Evolutionary conservation across 2,797 vertebrate genomes (phyloP).

Genomic region (Danionella dracula): DNA sequence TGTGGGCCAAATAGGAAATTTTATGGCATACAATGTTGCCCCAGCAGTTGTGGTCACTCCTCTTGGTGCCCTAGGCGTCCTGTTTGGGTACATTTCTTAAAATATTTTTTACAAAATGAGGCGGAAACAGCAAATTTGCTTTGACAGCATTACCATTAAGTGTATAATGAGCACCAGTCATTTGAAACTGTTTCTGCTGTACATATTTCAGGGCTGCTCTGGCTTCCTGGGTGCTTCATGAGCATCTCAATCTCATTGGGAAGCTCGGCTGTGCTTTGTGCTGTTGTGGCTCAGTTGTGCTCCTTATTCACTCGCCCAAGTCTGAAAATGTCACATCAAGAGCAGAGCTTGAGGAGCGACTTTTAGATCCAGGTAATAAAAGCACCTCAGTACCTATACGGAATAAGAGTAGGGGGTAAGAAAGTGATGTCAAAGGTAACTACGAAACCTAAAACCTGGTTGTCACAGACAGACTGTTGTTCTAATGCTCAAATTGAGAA

Average conservation of each 20-base stretch:
- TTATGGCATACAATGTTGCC: constrained; percentile 89
- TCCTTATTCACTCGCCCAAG: constrained; percentile 90
- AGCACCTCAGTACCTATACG: not conserved
- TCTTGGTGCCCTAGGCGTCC: constrained; percentile 91
- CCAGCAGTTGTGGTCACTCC: constrained; percentile 92
- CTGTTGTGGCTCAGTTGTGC: constrained; percentile 86
- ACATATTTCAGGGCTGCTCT: constrained; percentile 87
- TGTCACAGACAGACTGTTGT: too few species aligned
- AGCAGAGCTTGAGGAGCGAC: constrained; percentile 85
- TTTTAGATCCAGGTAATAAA: constrained; percentile 83
- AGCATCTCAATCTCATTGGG: constrained; percentile 87
- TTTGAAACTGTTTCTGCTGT: too few species aligned
- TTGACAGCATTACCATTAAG: too few species aligned
- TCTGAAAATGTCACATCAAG: constrained; percentile 79
- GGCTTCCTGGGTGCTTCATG: constrained; percentile 86
- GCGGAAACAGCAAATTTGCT: too few species aligned
- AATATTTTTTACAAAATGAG: not conserved
- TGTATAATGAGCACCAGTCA: too few species aligned
- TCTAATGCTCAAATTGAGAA: too few species aligned
- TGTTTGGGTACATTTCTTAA: constrained; percentile 84
- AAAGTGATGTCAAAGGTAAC: too few species aligned
- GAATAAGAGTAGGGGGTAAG: too few species aligned
- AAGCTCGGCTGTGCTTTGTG: constrained; percentile 89
- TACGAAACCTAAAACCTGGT: too few species aligned
- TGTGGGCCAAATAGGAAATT: constrained; percentile 92